Evolutionary conservation across 2,113 vertebrate genomes (phyloP).

Genomic region (Trichechus manatus): DNA sequence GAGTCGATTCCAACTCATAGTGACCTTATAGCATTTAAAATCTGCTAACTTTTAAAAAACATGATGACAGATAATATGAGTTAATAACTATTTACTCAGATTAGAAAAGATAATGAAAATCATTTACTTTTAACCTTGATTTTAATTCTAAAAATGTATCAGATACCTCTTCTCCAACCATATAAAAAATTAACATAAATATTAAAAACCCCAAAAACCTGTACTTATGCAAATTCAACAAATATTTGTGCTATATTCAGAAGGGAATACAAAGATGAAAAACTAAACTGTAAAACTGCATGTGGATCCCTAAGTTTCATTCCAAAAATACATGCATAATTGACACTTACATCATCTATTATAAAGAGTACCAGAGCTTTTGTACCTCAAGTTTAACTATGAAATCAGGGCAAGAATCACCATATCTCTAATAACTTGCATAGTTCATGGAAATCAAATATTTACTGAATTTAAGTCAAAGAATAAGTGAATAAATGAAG

Average conservation of each 20-base stretch:
- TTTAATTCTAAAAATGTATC: slow-evolving; percentile 34
- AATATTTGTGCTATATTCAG: not conserved
- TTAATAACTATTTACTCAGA: not conserved
- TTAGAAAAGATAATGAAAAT: not conserved
- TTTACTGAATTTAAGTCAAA: slow-evolving; percentile 29
- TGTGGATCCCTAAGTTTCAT: slow-evolving; percentile 64
- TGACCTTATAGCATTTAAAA: not conserved
- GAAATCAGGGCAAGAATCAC: not conserved
- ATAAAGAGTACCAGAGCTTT: slow-evolving; percentile 63
- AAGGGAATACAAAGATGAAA: slow-evolving; percentile 22
- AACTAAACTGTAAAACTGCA: slow-evolving; percentile 20
- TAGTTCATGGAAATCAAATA: not conserved
- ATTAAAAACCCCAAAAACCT: not conserved
- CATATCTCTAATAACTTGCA: not conserved
- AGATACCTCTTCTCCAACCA: not conserved
- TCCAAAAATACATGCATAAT: slow-evolving; percentile 77
- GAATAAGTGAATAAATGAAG: slow-evolving; percentile 14
- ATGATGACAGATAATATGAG: not conserved
- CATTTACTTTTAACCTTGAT: not conserved
- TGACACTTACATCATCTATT: slow-evolving; percentile 55
- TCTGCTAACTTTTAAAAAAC: slow-evolving; percentile 44
- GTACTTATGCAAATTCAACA: slow-evolving; percentile 41
- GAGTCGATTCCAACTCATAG: too few relatives aligned
- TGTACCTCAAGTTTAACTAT: slow-evolving; percentile 12
- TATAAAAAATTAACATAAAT: slow-evolving; percentile 19